Evolutionary conservation across 2,113 vertebrate genomes (phyloP), one percentile per base, ranked within the genome.

Genomic region (Oreochromis tanganicae): DNA sequence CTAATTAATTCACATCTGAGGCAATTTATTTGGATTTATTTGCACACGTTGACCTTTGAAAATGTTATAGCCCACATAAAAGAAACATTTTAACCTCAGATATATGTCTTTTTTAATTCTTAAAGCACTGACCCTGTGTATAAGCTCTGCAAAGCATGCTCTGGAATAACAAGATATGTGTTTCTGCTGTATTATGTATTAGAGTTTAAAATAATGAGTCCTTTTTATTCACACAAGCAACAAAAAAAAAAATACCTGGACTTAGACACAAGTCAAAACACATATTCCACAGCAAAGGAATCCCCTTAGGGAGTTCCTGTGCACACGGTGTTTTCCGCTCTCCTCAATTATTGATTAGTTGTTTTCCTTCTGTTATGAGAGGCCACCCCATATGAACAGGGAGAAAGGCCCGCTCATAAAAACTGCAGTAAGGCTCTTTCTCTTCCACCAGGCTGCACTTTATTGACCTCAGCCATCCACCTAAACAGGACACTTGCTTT

Each of bases 291-390:
- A 86, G 83, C 59, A 88, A 87, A 88, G 80, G 88, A 86, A 83
- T 88, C 59, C 84, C 94, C 86, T 80, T 9, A 13, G 90, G 90
- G 91, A 90, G 32, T 6, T 66, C n/a, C 86, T 85, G 89, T 91
- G 87, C 89, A 92, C 91, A 90, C 79, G 81, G 86, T 92, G 90
- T 95, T 95, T 95, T 93, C 94, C 89, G 84, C 89, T 78, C 90
- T 71, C 85, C 52, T 95, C 93, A 88, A 94, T 94, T 94, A 95
- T 95, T 95, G 93, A 96, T 94, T 84, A 48, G 89, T 94, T 96
- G 91, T 94, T 95, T 93, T 94, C 81, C 80, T 94, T 90, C 85
- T 88, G 92, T 91, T 94, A 94, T 93, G 93, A 94, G 93, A 95
- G 92, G 90, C 93, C 87, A 92, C 86, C 89, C 66, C 85, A 52